Evolutionary conservation across 2,797 vertebrate genomes (phyloP), one percentile per base, ranked within the genome.

Genomic region (Falco rusticolus): DNA sequence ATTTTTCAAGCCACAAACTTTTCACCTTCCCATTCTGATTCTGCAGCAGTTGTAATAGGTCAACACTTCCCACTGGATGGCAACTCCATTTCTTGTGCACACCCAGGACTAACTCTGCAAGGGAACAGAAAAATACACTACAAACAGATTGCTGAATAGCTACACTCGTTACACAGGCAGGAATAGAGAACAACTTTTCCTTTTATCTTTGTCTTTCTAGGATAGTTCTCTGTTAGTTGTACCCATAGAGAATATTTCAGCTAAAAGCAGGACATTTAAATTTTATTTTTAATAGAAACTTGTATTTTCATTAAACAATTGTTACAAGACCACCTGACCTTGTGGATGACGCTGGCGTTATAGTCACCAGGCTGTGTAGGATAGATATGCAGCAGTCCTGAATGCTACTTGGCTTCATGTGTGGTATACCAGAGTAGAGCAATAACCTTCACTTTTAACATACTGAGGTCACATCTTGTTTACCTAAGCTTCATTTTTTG

Each of bases 401-500:
- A 84, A 57, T 84, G 70, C 43, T 20, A 1, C 39, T 86, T 75
- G 20, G 51, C 41, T 94, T 87, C 6, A 0, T 74, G 53, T 88
- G 64, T 75, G 69, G 19, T 85, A 47, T 4, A 29, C 50, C 53
- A 75, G 80, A 87, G 87, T 13, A 79, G 61, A 83, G 63, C 33
- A 65, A 65, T 83, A 83, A 84, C 82, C 68, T 85, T 85, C 53
- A 74, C 68, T 94, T 94, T 70, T 34, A 89, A 48, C 41, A n/a
- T 45, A 29, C 39, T 66, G 72, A 61, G 94, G 64, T 87, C 68
- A 70, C 13, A 29, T 83, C 79, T 96, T 84, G 43, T 80, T 94
- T 93, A 89, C 48, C 53, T 87, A 48, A 95, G 79, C 82, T 83
- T 94, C 71, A 53, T 77, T 80, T 91, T 80, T 84, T 92, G 71